Evolutionary conservation across 2,797 vertebrate species (phyloP).

Genomic region (Tragelaphus oryx): DNA sequence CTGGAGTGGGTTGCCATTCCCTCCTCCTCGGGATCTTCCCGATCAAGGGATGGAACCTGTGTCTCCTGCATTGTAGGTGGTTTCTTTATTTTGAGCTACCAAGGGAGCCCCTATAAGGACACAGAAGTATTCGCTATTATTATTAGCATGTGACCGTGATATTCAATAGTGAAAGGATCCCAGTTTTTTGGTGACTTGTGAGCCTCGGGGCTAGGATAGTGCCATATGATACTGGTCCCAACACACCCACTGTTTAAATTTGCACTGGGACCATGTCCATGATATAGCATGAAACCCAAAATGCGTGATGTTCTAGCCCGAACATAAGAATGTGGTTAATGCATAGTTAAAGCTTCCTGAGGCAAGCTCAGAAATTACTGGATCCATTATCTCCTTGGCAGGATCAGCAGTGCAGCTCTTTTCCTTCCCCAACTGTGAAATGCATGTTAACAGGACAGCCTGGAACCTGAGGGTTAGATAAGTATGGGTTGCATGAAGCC

Average conservation of each 20-base stretch:
- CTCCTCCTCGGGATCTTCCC: neutral
- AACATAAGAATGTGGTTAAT: slow-evolving; percentile 51
- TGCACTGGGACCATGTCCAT: neutral
- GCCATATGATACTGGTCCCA: neutral
- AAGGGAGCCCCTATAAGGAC: neutral
- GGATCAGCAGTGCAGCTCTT: neutral
- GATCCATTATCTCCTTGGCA: slow-evolving; percentile 59
- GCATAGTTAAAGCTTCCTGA: slow-evolving; percentile 58
- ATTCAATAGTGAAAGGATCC: neutral
- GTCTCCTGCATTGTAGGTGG: neutral
- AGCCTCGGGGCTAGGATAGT: neutral
- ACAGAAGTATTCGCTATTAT: neutral
- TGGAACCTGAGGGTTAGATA: slow-evolving; percentile 57
- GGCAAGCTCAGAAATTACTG: slow-evolving; percentile 67
- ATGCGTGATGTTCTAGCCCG: slow-evolving; percentile 45
- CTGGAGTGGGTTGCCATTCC: neutral
- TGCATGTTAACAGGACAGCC: slow-evolving; percentile 48
- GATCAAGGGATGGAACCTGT: neutral
- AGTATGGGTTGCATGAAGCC: slow-evolving; percentile 49
- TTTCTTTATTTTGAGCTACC: neutral
- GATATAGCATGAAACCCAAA: slow-evolving; percentile 28
- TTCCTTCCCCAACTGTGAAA: slow-evolving; percentile 7
- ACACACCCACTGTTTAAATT: neutral
- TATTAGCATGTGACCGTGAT: neutral
- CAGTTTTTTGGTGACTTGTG: neutral